Evolutionary conservation across 2,888 invertebrate genomes (phyloP).

Genomic region (Branchipolynoe longqiensis): DNA sequence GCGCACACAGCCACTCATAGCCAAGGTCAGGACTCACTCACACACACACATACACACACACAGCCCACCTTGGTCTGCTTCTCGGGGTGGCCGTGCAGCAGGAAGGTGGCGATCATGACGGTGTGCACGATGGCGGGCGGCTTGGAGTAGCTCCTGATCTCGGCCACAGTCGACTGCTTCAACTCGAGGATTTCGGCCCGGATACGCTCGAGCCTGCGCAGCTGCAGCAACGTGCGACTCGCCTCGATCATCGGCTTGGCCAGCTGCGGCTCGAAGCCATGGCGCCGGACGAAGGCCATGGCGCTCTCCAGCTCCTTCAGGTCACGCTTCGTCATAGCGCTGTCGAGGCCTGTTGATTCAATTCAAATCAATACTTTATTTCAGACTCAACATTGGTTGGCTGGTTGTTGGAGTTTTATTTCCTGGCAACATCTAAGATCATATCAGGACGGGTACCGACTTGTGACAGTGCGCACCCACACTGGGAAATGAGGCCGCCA

Average conservation of each 20-base stretch:
- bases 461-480: too few relatives aligned
- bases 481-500: too few relatives aligned
- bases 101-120: slow-evolving; percentile 78
- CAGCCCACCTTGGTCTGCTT: slow-evolving; percentile 77
- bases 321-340: slow-evolving; percentile 76
- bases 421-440: too few relatives aligned
- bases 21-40: too few relatives aligned
- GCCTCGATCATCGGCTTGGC: slow-evolving; percentile 76
- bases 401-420: too few relatives aligned
- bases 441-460: too few relatives aligned
- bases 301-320: slow-evolving; percentile 77
- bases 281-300: slow-evolving; percentile 75
- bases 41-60: too few relatives aligned
- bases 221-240: slow-evolving; percentile 65
- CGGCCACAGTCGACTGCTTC: slow-evolving; percentile 78
- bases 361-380: too few relatives aligned
- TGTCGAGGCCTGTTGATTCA: slow-evolving; percentile 75
- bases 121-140: slow-evolving; percentile 75
- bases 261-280: slow-evolving; percentile 77
- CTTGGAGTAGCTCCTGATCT: slow-evolving; percentile 76
- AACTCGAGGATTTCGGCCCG: slow-evolving; percentile 73
- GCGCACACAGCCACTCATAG: too few relatives aligned
- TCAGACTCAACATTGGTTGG: too few relatives aligned
- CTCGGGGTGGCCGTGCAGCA: slow-evolving; percentile 77
- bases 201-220: slow-evolving; percentile 70